These are phyloP conservation scores for Nephrocerus scutellatus DNA, from an alignment of 2,888 invertebrate genomes.

Conservation along the genomic window DNA sequence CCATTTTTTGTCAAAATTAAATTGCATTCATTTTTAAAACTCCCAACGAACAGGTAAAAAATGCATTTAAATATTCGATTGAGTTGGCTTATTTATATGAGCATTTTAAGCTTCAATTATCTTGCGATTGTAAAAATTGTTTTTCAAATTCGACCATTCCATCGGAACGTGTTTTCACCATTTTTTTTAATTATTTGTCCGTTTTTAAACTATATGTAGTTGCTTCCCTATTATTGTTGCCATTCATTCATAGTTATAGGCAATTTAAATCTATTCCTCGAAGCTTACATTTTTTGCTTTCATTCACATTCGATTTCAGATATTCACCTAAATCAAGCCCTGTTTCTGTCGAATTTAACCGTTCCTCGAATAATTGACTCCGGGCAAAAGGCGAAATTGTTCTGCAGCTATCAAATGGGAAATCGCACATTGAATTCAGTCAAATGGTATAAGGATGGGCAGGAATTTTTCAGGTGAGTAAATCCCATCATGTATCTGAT, in stretches of 20 bases:
- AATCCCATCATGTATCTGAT: neutral
- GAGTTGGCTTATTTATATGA: constrained; percentile 18
- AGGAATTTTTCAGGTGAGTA: constrained; percentile 47
- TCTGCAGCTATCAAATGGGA: constrained; percentile 48
- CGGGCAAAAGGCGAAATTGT: constrained; percentile 44
- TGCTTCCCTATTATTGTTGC: too few species aligned
- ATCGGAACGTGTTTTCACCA: too few species aligned
- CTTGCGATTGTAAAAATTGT: neutral
- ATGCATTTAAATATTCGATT: constrained; percentile 21
- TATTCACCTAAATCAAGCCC: constrained; percentile 36
- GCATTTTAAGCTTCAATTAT: constrained; percentile 18
- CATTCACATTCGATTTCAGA: constrained; percentile 29
- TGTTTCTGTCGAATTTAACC: constrained; percentile 44
- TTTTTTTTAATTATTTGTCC: too few species aligned
- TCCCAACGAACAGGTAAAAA: neutral
- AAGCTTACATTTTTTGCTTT: constrained; percentile 10
- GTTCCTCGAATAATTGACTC: constrained; percentile 48
- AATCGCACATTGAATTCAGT: constrained; percentile 47
- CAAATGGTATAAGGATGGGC: constrained; percentile 48
- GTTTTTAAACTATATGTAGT: too few species aligned
- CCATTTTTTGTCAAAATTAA: too few species aligned
- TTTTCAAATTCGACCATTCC: too few species aligned
- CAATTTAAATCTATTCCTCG: too few species aligned
- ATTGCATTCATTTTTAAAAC: neutral
- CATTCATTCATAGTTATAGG: too few species aligned